Evolutionary conservation across 64 coral and sea anemone genomes (phyloP).

Genomic region (Astreopora myriophthalma): DNA sequence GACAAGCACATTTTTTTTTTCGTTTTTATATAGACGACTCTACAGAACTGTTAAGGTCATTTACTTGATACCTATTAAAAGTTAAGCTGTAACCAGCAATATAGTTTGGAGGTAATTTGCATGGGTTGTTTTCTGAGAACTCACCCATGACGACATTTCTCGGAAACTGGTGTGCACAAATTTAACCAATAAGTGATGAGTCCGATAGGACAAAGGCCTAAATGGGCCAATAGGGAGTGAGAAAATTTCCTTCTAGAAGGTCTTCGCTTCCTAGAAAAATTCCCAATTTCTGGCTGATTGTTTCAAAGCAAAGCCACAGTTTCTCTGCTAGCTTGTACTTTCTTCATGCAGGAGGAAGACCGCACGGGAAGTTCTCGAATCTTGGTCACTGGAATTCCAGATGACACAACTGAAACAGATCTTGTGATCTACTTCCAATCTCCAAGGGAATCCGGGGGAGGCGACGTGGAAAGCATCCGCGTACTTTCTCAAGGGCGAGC

Average conservation of each 20-base stretch:
- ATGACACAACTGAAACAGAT: background rate
- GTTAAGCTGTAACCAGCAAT: too few relatives aligned
- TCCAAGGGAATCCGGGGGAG: slow-evolving; percentile 27
- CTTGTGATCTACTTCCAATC: slow-evolving; percentile 48
- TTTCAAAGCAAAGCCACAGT: too few relatives aligned
- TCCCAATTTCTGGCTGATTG: background rate
- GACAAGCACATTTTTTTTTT: too few relatives aligned
- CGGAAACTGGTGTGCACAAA: background rate
- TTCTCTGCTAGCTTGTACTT: background rate
- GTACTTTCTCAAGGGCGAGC: background rate
- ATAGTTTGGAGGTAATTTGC: too few relatives aligned
- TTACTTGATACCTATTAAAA: too few relatives aligned
- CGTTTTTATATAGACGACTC: too few relatives aligned
- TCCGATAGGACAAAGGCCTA: background rate
- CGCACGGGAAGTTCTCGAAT: background rate
- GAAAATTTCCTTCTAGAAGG: background rate
- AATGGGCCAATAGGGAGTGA: background rate
- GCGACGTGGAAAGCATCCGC: slow-evolving; percentile 28
- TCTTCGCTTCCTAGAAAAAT: background rate
- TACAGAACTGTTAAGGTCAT: too few relatives aligned
- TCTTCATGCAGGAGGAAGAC: background rate
- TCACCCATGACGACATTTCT: background rate
- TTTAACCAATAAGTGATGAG: background rate
- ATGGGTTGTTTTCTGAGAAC: background rate
- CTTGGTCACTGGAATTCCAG: slow-evolving; percentile 3